A percentile compares a stretch with the other conserved stretches of the same genome.
These are phyloP conservation scores for Sternotherus odoratus DNA, from an alignment of 2,797 vertebrate species.

Conservation along the genomic window DNA sequence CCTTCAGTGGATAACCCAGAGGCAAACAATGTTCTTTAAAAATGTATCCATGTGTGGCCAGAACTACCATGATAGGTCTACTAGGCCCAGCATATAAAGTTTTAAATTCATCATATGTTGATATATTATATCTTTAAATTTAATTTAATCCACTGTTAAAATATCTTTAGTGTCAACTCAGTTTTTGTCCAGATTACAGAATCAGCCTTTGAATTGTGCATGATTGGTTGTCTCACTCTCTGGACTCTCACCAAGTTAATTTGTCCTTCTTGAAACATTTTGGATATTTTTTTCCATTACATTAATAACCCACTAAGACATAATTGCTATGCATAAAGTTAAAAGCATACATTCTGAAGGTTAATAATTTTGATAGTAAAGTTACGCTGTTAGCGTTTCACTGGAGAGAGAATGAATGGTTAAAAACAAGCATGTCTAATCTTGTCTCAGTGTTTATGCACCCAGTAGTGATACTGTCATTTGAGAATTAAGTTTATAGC, in stretches of 20 bases:
- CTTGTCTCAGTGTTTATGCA: slow-evolving; percentile 48
- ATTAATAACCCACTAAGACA: slow-evolving; percentile 59
- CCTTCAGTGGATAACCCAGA: not conserved
- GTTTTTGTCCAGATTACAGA: slow-evolving; percentile 35
- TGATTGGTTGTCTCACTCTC: slow-evolving; percentile 54
- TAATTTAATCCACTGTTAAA: slow-evolving; percentile 63
- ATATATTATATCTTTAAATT: slow-evolving; percentile 57
- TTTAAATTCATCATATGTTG: slow-evolving; percentile 66
- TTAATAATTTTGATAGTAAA: slow-evolving; percentile 62
- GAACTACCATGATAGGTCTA: not conserved
- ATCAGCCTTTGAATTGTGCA: not conserved
- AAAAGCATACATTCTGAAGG: slow-evolving; percentile 48
- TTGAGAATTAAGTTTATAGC: slow-evolving; percentile 66
- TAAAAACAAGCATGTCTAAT: slow-evolving; percentile 76
- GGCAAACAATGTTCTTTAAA: not conserved
- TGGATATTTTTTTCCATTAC: slow-evolving; percentile 67
- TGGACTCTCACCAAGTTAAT: slow-evolving; percentile 59
- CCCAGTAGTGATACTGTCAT: slow-evolving; percentile 45
- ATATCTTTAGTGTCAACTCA: slow-evolving; percentile 33
- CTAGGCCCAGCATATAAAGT: slow-evolving; percentile 41
- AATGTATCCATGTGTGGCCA: not conserved
- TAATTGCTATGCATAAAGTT: slow-evolving; percentile 55
- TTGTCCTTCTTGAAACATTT: slow-evolving; percentile 69
- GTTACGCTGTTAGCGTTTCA: slow-evolving; percentile 50
- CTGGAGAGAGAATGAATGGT: slow-evolving; percentile 62